Conservation (phyloP, 2,888 invertebrate genomes). For the Furcula furcula region DNA sequence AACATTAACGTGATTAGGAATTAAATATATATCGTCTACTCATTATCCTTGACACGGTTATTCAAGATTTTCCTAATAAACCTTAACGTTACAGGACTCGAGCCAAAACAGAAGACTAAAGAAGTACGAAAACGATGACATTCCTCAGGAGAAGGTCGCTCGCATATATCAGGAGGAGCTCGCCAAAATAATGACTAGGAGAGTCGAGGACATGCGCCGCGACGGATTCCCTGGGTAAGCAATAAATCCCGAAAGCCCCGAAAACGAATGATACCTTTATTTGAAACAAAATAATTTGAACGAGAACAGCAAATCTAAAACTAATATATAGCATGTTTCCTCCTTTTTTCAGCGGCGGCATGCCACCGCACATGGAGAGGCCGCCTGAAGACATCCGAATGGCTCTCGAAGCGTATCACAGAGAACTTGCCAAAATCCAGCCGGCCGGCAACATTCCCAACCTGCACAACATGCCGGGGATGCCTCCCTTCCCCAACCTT, state of each 20-base stretch:
- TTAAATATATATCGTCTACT: neutral
- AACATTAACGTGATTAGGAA: neutral
- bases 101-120: constrained; percentile 89
- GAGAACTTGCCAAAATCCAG: constrained; percentile 95
- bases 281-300: constrained; percentile 29
- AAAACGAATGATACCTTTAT: no score
- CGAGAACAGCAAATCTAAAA: constrained; percentile 80
- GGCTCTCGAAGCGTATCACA: constrained; percentile 95
- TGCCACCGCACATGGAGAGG: constrained; percentile 82
- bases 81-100: constrained; percentile 79
- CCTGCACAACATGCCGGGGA: constrained; percentile 70
- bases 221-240: constrained; percentile 91
- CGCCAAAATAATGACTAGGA: constrained; percentile 93
- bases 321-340: constrained; percentile 89
- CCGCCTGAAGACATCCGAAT: constrained; percentile 93
- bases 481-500: constrained; percentile 84
- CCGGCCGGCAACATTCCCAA: constrained; percentile 84
- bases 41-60: neutral
- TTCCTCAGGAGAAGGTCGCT: constrained; percentile 97
- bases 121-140: constrained; percentile 96
- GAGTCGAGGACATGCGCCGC: constrained; percentile 88
- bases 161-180: constrained; percentile 97
- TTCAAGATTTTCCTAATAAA: neutral
- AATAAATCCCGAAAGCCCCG: no score
- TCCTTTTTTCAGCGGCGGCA: constrained; percentile 90